Evolutionary conservation across 30 jellyfish, hydroid and myxozoan genomes (phyloP), one percentile per base, ranked within the genome.

Genomic region (Cassiopea xamachana): DNA sequence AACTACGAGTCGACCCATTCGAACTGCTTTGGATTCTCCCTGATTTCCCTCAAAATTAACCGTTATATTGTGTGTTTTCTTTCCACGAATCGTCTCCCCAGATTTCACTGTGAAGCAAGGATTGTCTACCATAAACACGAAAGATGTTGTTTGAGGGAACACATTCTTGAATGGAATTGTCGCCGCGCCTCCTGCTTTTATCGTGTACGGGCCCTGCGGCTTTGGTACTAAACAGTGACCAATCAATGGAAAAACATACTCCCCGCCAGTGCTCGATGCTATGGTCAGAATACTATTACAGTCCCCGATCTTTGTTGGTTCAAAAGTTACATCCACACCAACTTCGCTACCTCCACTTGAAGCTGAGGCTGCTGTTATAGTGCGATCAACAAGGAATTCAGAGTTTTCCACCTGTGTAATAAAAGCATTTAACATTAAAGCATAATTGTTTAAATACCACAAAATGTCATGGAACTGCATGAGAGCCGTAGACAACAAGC

Each of bases 341-440:
- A 96, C 99, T 72, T 96, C 99, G 67, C 93, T 87, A 73, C 99
- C 99, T 59, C 99, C 98, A 78, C 98, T 88, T 7, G 97, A 60
- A 19, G 99, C 98, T 43, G 99, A 96, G 77, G 99, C 97, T 58
- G 99, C 99, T 51, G 95, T 96, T 7, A 96, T 73, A 1, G 99
- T 72, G 71, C 96, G 96, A 46, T 96, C 99, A 13, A 92, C 98
- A 10, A 91, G 73, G 87, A 87, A 96, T 19, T 96, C 99, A 1
- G 97, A 71, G 48, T 91, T 87, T 81, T 96, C 99, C 47, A 88
- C 77, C 99, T 96, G 60, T 58, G 15, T 27, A 27, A 27, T 27
- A 27, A 27, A 27, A 27, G 39, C 39, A 27, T 27, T 27, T 27
- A 27, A 27, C 39, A 64, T 64, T 64, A 64, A 14, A 2, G 15